These are phyloP conservation scores for Leptopilina clavipes DNA, from an alignment of 1,140 invertebrate species.

Conservation along the genomic window DNA sequence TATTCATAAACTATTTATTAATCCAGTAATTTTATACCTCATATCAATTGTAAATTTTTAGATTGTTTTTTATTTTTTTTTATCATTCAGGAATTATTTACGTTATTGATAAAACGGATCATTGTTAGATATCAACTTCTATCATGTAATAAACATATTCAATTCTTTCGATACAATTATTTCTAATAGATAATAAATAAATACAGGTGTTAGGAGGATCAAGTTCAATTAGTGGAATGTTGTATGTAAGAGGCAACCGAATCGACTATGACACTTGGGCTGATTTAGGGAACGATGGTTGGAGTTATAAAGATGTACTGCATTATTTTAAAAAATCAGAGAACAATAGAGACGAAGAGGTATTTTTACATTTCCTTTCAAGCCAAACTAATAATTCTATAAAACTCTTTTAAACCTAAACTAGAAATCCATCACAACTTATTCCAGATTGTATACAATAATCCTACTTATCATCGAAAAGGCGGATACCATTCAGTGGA, in stretches of 20 bases:
- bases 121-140: no score
- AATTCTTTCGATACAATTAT: no score
- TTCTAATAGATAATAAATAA: no score
- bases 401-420: background rate
- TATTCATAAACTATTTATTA: no score
- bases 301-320: conserved; percentile 79
- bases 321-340: conserved; percentile 80
- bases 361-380: conserved; percentile 31
- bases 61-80: no score
- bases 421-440: background rate
- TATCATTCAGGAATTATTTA: no score
- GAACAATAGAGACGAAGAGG: conserved; percentile 62
- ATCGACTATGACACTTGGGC: conserved; percentile 83
- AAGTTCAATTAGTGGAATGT: conserved; percentile 81
- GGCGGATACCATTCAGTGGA: conserved; percentile 79
- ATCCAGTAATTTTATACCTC: no score
- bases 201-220: conserved; percentile 77
- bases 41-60: no score
- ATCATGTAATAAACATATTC: no score
- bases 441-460: conserved; percentile 56
- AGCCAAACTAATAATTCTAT: no score
- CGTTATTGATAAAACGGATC: no score
- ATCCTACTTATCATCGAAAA: conserved; percentile 75
- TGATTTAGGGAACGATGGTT: conserved; percentile 77
- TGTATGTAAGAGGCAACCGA: conserved; percentile 80